Evolutionary conservation across 2,888 invertebrate genomes (phyloP), one percentile per base, ranked within the genome.

Genomic region (Orchesella flavescens): DNA sequence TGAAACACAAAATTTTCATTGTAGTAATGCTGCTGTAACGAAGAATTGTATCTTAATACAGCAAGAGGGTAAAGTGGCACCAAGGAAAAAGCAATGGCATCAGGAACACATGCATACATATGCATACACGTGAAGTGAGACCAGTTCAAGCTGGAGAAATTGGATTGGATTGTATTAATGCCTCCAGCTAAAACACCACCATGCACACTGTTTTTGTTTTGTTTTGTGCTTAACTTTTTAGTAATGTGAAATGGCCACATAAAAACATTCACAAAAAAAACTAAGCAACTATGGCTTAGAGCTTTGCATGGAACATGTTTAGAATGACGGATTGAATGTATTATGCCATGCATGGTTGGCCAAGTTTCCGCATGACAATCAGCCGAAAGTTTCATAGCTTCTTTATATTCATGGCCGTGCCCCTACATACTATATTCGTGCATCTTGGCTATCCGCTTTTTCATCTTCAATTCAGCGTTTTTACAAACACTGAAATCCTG

Each of bases 311-410:
- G 73, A 57, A 82, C 23, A 55, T 49, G 63, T 66, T 68, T 65
- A 53, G 63, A 82, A 75, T 82, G 75, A 82, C 75, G 81, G 75
- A 82, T 82, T 75, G 81, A 82, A 82, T 75, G 81, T 75, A 34
- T 4, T 82, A 69, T 61, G 61, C 75, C 55, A 63, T 82, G 81
- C 75, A 82, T 69, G 75, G 81, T 63, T 82, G 69, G 63, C 69
- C 34, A 69, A 81, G 69, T 81, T 81, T 81, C 81, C 69, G 75
- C 75, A 82, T 82, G 81, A 82, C 81, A 82, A 82, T 82, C 74
- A 75, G 75, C 69, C n/a, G 59, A 53, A 68, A 69, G 34, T 75
- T 82, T 82, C 75, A 75, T 82, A 24, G 43, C 75, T 61, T 53
- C 74, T 82, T 82, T 82, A 82, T 82, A 82, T 82, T 82, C 81